Evolutionary conservation across 2,888 invertebrate genomes (phyloP).

Genomic region (Bombylius discolor): DNA sequence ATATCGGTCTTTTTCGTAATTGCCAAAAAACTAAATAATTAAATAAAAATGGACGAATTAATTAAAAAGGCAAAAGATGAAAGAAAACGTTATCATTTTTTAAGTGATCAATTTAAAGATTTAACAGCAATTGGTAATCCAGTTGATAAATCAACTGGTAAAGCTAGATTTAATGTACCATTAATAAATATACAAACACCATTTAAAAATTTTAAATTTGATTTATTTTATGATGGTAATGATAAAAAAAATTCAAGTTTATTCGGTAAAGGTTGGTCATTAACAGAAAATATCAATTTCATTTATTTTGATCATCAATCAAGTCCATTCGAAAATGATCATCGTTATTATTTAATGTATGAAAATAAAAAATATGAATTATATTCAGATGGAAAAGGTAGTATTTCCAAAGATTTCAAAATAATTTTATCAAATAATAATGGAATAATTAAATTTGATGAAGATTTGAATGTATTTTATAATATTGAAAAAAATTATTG

Average conservation of each 20-base stretch:
- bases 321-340: background rate
- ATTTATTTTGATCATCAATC: background rate
- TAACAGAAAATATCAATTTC: background rate
- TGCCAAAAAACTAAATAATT: no score
- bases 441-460: no score
- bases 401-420: no score
- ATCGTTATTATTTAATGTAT: background rate
- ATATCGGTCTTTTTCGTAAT: no score
- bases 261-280: background rate
- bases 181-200: background rate
- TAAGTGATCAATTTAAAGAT: background rate
- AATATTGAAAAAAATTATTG: no score
- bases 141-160: background rate
- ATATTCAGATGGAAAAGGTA: no score
- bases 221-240: background rate
- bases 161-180: background rate
- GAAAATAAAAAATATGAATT: background rate
- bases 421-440: no score
- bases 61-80: background rate
- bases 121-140: background rate
- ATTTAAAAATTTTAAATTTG: background rate
- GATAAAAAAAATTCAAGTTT: background rate
- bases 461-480: no score
- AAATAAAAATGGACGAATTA: no score
- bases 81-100: background rate